phyloP scores from a whole-genome alignment of 2,888 invertebrate genomes.

The Baccha elongata region DNA sequence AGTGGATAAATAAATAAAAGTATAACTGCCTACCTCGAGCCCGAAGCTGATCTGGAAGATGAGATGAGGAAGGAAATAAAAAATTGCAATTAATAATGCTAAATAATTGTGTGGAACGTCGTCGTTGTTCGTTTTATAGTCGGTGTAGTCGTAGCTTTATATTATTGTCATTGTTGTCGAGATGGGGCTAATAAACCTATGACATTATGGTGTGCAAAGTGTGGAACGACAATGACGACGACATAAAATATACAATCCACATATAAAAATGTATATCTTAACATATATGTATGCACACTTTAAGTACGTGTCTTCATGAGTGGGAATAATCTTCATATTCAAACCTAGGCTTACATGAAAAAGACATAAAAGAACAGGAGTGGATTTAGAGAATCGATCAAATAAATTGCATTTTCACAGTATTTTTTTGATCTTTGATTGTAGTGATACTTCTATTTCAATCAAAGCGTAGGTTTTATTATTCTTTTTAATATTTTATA shows the following conservation, averaged over 20 bases:
- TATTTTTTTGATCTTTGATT: too few relatives aligned
- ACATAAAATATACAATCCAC: slow-evolving; percentile 58
- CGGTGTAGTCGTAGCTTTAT: neutral
- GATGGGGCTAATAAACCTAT: slow-evolving; percentile 63
- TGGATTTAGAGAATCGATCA: too few relatives aligned
- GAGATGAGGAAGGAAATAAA: slow-evolving; percentile 55
- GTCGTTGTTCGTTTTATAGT: slow-evolving; percentile 13
- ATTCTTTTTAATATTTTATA: too few relatives aligned
- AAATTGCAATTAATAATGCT: slow-evolving; percentile 72
- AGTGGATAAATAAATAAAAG: slow-evolving; percentile 47
- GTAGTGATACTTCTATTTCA: too few relatives aligned
- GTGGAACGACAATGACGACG: slow-evolving; percentile 66
- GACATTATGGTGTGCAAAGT: slow-evolving; percentile 72
- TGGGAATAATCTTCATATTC: slow-evolving; percentile 58
- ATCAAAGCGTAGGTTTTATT: too few relatives aligned
- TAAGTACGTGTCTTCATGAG: slow-evolving; percentile 31
- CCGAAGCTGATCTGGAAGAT: slow-evolving; percentile 27
- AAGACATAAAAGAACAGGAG: neutral
- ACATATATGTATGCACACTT: slow-evolving; percentile 2
- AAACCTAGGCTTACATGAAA: slow-evolving; percentile 20
- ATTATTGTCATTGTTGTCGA: slow-evolving; percentile 11
- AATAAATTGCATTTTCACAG: too few relatives aligned
- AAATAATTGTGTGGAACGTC: slow-evolving; percentile 67
- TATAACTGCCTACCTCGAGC: slow-evolving; percentile 10
- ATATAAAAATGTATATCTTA: slow-evolving; percentile 17